phyloP scores from a whole-genome alignment of 2,113 vertebrate genomes.

The Nerophis ophidion region DNA sequence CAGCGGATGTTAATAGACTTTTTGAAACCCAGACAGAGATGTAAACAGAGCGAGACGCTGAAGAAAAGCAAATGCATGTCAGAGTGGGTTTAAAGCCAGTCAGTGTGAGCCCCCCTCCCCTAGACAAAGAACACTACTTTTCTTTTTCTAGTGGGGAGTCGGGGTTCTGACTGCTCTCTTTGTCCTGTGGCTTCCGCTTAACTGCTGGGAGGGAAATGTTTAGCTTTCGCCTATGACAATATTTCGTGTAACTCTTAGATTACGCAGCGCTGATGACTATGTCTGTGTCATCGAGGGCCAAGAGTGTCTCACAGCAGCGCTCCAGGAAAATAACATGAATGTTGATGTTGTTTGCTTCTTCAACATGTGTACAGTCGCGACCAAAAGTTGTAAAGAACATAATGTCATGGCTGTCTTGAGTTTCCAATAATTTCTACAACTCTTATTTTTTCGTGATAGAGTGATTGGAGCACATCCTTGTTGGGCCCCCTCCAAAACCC shows the following conservation, averaged over 20 bases:
- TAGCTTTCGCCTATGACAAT: conserved; percentile 14
- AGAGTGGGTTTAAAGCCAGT: conserved; percentile 10
- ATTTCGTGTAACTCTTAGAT: conserved; percentile 33
- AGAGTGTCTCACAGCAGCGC: conserved; percentile 3
- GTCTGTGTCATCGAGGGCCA: conserved; percentile 10
- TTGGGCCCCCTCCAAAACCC: too few relatives aligned
- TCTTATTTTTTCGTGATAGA: too few relatives aligned
- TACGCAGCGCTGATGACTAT: conserved; percentile 23
- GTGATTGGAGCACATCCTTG: too few relatives aligned
- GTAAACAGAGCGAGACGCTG: conserved; percentile 32
- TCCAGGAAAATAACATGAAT: conserved; percentile 1
- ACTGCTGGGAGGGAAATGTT: conserved; percentile 25
- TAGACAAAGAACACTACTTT: conserved; percentile 54
- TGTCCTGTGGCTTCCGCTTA: conserved; percentile 28
- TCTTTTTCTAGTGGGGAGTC: conserved; percentile 26
- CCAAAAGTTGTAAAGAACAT: too few relatives aligned
- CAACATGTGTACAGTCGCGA: neutral
- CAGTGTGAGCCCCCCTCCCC: conserved; percentile 15
- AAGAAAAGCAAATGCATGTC: conserved; percentile 17
- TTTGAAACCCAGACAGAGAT: conserved; percentile 11
- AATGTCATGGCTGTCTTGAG: too few relatives aligned
- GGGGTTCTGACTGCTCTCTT: conserved; percentile 23
- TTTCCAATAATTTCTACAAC: too few relatives aligned
- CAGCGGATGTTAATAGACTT: conserved; percentile 17
- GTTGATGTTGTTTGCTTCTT: conserved; percentile 14